Conservation (phyloP, 2,113 vertebrate genomes). For the Catharus bicknelli region DNA sequence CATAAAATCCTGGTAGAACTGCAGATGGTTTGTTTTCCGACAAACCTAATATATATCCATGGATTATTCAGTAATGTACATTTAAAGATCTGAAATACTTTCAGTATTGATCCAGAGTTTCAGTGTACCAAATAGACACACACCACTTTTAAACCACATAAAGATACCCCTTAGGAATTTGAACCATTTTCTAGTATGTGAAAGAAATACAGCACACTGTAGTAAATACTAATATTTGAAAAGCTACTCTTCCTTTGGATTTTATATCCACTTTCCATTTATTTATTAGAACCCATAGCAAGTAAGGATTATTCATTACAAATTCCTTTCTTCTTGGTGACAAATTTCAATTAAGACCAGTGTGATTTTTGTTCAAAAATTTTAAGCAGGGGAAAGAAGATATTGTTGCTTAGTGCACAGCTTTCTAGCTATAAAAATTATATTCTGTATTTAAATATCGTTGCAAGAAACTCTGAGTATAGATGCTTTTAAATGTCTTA, state of each 20-base stretch:
- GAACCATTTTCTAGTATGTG: constrained; percentile 71
- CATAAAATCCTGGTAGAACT: constrained; percentile 48
- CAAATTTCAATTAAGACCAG: background rate
- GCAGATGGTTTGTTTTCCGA: constrained; percentile 37
- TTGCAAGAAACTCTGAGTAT: background rate
- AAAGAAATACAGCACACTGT: constrained; percentile 60
- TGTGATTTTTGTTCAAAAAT: constrained; percentile 8
- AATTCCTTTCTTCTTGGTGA: constrained; percentile 16
- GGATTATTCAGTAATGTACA: constrained; percentile 73
- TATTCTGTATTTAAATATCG: background rate
- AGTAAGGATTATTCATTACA: constrained; percentile 9
- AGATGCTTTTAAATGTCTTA: background rate
- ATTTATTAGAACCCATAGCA: constrained; percentile 25
- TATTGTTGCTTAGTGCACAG: background rate
- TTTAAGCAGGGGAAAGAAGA: background rate
- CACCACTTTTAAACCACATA: constrained; percentile 73
- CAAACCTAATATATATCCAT: constrained; percentile 61
- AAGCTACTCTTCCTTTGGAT: constrained; percentile 36
- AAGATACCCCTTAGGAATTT: constrained; percentile 64
- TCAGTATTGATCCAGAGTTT: constrained; percentile 69
- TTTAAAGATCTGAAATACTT: constrained; percentile 74
- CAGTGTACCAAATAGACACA: constrained; percentile 60
- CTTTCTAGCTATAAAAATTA: background rate
- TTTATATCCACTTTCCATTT: constrained; percentile 42
- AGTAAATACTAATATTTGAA: constrained; percentile 59